Conservation (phyloP, 2,113 vertebrate species). For the Pterocles gutturalis region DNA sequence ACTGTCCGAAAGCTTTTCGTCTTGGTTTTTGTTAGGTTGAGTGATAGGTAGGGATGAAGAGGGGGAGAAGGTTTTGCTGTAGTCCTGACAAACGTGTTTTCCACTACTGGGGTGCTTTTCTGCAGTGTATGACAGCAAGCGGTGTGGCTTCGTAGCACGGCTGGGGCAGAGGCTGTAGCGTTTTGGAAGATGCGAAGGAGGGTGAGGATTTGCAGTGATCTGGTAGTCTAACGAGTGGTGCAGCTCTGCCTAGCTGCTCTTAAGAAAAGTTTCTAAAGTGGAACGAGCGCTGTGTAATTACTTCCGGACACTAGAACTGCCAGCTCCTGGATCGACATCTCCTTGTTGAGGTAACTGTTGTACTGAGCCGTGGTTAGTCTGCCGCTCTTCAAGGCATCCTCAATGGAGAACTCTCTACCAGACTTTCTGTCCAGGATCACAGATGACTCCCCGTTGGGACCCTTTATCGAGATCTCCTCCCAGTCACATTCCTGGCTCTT, state of each 20-base stretch:
- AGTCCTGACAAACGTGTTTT: background rate
- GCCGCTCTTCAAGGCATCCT: constrained; percentile 88
- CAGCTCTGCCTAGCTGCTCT: constrained; percentile 48
- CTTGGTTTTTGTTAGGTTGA: background rate
- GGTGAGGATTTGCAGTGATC: constrained; percentile 47
- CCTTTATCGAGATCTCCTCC: constrained; percentile 95
- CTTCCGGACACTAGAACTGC: constrained; percentile 90
- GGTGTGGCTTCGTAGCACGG: background rate
- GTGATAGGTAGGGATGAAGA: background rate
- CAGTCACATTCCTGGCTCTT: constrained; percentile 97
- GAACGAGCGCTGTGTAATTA: constrained; percentile 30
- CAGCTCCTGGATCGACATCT: constrained; percentile 96
- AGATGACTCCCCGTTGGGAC: constrained; percentile 89
- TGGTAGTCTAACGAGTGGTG: constrained; percentile 1
- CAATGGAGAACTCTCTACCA: constrained; percentile 93
- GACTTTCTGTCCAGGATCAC: constrained; percentile 96
- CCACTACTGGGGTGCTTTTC: background rate
- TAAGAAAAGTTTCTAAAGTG: constrained; percentile 7
- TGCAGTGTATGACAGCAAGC: constrained; percentile 39
- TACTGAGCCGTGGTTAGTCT: constrained; percentile 86
- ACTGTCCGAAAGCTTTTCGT: background rate
- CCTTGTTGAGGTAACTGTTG: constrained; percentile 91
- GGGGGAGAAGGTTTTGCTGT: background rate
- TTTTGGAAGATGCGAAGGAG: constrained; percentile 8
- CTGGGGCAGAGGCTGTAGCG: constrained; percentile 48